phyloP scores from a whole-genome alignment of 2,888 invertebrate genomes.

The Eristalis pertinax region DNA sequence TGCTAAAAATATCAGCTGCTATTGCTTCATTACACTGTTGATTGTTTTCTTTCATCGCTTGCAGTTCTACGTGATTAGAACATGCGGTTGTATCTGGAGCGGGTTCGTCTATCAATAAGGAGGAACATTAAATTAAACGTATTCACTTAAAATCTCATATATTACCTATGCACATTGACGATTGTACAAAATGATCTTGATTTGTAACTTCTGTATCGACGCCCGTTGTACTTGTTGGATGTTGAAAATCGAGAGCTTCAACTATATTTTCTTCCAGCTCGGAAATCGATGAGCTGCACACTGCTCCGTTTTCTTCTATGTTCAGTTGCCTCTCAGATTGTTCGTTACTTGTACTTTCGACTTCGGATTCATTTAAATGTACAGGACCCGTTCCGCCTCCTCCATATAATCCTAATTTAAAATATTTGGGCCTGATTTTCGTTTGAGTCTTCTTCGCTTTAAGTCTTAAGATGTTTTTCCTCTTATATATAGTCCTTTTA shows the following conservation, averaged over 20 bases:
- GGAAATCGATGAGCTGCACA: slow-evolving; percentile 30
- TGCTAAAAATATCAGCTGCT: slow-evolving; percentile 75
- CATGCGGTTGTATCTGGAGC: slow-evolving; percentile 46
- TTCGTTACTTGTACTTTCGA: slow-evolving; percentile 50
- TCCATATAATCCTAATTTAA: slow-evolving; percentile 74
- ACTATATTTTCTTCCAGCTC: slow-evolving; percentile 32
- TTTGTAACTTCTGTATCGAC: slow-evolving; percentile 34
- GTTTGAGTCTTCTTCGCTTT: slow-evolving; percentile 24
- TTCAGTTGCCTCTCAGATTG: slow-evolving; percentile 9
- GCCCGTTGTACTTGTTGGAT: slow-evolving; percentile 56
- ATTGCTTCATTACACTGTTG: slow-evolving; percentile 58
- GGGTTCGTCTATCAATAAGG: slow-evolving; percentile 35
- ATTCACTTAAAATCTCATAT: neutral
- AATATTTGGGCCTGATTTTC: slow-evolving; percentile 75
- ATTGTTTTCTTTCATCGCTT: slow-evolving; percentile 23
- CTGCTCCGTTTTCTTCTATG: slow-evolving; percentile 51
- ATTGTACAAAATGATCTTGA: slow-evolving; percentile 50
- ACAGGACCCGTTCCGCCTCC: slow-evolving; percentile 72
- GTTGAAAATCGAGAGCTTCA: slow-evolving; percentile 47
- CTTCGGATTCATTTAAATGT: slow-evolving; percentile 46
- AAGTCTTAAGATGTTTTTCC: slow-evolving; percentile 6
- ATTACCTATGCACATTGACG: slow-evolving; percentile 42
- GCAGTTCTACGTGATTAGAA: slow-evolving; percentile 12
- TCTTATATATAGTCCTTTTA: slow-evolving; percentile 13
- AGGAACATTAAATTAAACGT: neutral